Evolutionary conservation across 2,797 vertebrate species (phyloP).

Genomic region (Sphenopsis melanotis): DNA sequence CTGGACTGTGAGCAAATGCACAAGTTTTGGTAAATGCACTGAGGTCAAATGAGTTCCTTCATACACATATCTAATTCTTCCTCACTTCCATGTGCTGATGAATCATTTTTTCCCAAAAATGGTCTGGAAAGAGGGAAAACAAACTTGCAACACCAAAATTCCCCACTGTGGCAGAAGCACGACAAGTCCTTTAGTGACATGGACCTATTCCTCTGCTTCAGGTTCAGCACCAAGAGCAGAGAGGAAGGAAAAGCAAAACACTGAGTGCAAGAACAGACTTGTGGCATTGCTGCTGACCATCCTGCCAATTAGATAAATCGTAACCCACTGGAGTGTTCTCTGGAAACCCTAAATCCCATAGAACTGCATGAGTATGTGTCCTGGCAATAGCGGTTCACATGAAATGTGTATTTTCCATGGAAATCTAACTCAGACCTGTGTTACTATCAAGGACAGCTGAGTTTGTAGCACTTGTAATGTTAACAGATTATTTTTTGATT

Average conservation of each 20-base stretch:
- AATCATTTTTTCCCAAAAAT: constrained; percentile 27
- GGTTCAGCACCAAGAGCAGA: not conserved
- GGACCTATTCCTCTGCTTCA: not conserved
- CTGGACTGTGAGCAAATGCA: not conserved
- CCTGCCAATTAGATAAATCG: not conserved
- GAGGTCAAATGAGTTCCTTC: constrained; percentile 8
- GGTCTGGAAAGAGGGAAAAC: not conserved
- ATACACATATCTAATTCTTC: not conserved
- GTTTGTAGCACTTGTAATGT: not conserved
- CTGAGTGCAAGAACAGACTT: not conserved
- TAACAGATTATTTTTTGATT: not conserved
- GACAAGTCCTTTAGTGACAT: not conserved
- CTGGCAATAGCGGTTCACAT: not conserved
- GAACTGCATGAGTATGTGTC: not conserved
- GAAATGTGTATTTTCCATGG: not conserved
- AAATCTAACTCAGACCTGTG: not conserved
- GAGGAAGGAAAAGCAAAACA: not conserved
- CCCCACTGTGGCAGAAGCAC: accelerated
- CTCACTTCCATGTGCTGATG: not conserved
- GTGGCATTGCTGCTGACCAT: constrained; percentile 14
- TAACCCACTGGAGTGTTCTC: not conserved
- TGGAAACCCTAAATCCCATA: constrained; percentile 11
- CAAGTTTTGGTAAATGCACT: not conserved
- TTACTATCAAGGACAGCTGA: not conserved
- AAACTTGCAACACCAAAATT: not conserved